A percentile compares a stretch with the other conserved stretches of the same genome.
Evolutionary conservation across 2,888 invertebrate genomes (phyloP).

Genomic region (Tetropium fuscum): DNA sequence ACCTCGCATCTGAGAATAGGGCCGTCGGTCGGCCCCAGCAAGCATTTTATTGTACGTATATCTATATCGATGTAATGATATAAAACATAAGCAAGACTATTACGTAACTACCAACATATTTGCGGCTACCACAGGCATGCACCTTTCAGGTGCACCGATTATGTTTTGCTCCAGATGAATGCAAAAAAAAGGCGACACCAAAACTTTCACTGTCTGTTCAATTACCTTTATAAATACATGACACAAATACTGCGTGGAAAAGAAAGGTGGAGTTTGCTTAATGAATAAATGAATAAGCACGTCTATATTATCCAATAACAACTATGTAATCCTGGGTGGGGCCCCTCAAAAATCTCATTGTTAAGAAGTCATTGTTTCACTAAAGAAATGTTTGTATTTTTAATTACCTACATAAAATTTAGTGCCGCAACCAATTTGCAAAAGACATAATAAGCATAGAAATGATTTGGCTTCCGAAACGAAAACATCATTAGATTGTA

Average conservation of each 20-base stretch:
- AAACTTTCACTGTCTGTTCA: constrained; percentile 17
- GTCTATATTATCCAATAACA: neutral
- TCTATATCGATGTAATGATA: neutral
- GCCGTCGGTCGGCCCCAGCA: too few species aligned
- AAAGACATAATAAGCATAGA: too few species aligned
- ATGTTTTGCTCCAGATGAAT: constrained; percentile 20
- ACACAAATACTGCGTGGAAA: constrained; percentile 5
- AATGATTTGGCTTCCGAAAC: too few species aligned
- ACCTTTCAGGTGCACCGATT: constrained; percentile 19
- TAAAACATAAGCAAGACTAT: neutral
- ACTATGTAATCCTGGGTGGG: neutral
- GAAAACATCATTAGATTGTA: too few species aligned
- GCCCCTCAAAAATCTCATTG: too few species aligned
- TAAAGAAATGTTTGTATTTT: neutral
- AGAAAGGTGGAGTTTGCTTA: constrained; percentile 8
- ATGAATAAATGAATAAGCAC: constrained; percentile 3
- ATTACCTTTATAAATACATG: constrained; percentile 6
- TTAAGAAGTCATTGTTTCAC: neutral
- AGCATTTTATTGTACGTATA: too few species aligned
- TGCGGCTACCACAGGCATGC: constrained; percentile 9
- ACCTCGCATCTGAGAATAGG: too few species aligned
- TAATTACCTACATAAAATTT: too few species aligned
- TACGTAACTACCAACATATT: constrained; percentile 15
- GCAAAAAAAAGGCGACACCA: constrained; percentile 8
- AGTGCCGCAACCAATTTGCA: too few species aligned